These are phyloP conservation scores for Linepithema humile DNA, from an alignment of 1,140 invertebrate species.

Conservation along the genomic window DNA sequence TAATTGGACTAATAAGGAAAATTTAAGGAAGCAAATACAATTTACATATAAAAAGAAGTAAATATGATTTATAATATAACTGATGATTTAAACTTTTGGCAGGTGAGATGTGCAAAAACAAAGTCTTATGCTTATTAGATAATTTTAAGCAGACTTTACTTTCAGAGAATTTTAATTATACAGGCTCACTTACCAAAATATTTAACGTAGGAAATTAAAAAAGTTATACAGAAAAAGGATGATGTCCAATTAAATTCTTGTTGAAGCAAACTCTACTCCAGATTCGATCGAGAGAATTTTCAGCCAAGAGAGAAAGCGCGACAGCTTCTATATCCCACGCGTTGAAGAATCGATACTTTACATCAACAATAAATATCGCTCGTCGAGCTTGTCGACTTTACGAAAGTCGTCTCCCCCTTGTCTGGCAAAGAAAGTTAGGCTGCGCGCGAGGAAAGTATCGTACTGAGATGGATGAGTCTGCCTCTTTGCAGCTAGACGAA, in stretches of 20 bases:
- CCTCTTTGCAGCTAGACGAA: background rate
- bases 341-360: conserved; percentile 36
- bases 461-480: conserved; percentile 27
- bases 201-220: conserved; percentile 46
- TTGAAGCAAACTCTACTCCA: conserved; percentile 5
- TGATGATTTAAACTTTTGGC: background rate
- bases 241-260: conserved; percentile 37
- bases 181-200: conserved; percentile 28
- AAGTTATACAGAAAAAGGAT: conserved; percentile 43
- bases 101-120: background rate
- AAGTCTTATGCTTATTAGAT: conserved; percentile 11
- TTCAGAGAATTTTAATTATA: conserved; percentile 31
- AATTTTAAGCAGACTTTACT: conserved; percentile 7
- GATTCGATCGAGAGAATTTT: conserved; percentile 25
- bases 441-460: conserved; percentile 19
- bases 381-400: background rate
- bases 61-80: background rate
- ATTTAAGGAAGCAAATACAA: background rate
- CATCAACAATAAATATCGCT: conserved; percentile 38
- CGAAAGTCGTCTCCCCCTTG: conserved; percentile 36
- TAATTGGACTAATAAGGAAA: background rate
- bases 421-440: conserved; percentile 34
- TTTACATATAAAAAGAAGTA: background rate
- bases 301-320: conserved; percentile 22
- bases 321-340: conserved; percentile 8